A percentile compares a stretch with the other conserved stretches of the same genome.
These are phyloP conservation scores for Molossus alvarezi DNA, from an alignment of 2,797 vertebrate genomes.

Conservation along the genomic window DNA sequence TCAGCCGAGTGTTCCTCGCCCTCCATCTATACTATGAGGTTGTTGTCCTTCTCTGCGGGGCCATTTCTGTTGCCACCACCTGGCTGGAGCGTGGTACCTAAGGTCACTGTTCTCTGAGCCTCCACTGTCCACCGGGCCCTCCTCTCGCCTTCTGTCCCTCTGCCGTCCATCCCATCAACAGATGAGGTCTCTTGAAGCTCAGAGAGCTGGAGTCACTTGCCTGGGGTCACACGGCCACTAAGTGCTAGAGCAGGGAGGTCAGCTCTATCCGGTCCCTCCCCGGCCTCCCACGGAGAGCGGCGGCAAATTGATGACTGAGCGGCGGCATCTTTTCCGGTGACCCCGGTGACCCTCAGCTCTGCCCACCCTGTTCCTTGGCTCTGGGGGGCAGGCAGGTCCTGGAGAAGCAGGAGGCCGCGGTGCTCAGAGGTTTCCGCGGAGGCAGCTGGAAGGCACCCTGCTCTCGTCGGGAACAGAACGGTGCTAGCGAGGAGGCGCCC, in stretches of 20 bases:
- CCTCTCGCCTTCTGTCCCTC: background rate
- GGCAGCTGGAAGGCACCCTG: accelerated
- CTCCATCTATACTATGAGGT: accelerated
- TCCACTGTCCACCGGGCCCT: accelerated
- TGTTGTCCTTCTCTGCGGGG: accelerated
- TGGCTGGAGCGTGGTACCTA: accelerated
- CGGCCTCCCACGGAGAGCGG: accelerated
- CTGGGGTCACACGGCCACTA: background rate
- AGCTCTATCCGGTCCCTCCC: accelerated
- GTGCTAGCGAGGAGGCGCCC: background rate
- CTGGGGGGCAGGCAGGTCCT: background rate
- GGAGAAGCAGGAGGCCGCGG: background rate
- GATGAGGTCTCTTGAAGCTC: background rate
- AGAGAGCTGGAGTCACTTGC: background rate
- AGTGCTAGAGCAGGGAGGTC: accelerated
- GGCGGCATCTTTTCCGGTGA: accelerated
- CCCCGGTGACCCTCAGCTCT: background rate
- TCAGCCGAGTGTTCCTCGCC: accelerated
- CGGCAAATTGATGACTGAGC: accelerated
- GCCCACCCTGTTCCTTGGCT: background rate
- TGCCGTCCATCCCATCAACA: accelerated
- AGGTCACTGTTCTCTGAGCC: accelerated
- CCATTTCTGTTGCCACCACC: accelerated
- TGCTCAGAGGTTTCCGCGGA: background rate
- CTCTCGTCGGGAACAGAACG: accelerated